These are phyloP conservation scores for Acrossocheilus fasciatus DNA, from an alignment of 2,797 vertebrate species.

Conservation along the genomic window DNA sequence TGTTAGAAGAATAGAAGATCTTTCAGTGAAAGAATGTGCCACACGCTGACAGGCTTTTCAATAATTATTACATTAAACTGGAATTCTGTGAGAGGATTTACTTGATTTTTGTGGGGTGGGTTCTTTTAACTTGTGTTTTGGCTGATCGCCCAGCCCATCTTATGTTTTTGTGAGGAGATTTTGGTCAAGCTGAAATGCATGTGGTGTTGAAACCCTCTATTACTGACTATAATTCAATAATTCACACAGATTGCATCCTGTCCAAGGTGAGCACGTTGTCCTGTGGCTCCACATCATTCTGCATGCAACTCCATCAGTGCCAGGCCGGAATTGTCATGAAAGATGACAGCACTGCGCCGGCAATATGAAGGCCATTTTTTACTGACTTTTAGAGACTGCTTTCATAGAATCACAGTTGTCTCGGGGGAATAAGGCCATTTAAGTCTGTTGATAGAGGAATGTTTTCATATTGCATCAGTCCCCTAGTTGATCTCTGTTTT, in stretches of 20 bases:
- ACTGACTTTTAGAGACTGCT: constrained; percentile 46
- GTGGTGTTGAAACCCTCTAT: constrained; percentile 23
- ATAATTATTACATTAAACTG: constrained; percentile 16
- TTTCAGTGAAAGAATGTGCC: constrained; percentile 13
- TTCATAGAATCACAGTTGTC: constrained; percentile 47
- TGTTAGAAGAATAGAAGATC: constrained; percentile 2
- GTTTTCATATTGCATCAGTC: constrained; percentile 48
- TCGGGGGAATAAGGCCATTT: constrained; percentile 57
- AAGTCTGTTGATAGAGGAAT: constrained; percentile 49
- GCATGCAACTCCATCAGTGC: constrained; percentile 61
- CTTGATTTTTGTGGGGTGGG: background rate
- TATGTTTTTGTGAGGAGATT: constrained; percentile 26
- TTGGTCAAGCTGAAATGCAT: constrained; percentile 40
- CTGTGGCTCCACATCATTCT: constrained; percentile 57
- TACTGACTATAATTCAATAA: constrained; percentile 60
- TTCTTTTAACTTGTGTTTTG: background rate
- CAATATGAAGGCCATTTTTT: constrained; percentile 56
- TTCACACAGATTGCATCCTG: constrained; percentile 52
- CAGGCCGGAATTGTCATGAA: constrained; percentile 56
- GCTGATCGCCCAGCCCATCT: background rate
- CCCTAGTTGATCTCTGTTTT: constrained; percentile 38
- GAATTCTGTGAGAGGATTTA: background rate
- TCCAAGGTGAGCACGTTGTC: constrained; percentile 58
- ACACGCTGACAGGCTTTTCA: background rate
- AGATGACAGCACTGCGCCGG: constrained; percentile 58